Percentiles rank a stretch among this genome's conserved stretches.
Evolutionary conservation across 2,888 invertebrate species (phyloP).

Genomic region (Orchesella flavescens): DNA sequence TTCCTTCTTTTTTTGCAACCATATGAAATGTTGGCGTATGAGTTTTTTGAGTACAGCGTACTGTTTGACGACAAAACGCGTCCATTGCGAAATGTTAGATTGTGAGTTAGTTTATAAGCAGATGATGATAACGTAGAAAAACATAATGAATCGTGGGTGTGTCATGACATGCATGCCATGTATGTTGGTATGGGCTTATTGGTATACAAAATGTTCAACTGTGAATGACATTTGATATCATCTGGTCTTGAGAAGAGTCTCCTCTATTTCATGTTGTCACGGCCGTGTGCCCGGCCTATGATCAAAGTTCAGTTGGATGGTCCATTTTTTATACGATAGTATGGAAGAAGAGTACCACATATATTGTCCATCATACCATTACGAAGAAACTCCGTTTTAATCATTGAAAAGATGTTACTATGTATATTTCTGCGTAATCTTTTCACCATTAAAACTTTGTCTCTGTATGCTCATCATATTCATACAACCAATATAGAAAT

Average conservation of each 20-base stretch:
- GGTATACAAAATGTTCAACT: conserved; percentile 23
- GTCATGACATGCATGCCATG: conserved; percentile 37
- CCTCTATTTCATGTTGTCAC: conserved; percentile 52
- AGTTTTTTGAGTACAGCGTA: not conserved
- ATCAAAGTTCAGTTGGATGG: conserved; percentile 59
- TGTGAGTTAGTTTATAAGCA: not conserved
- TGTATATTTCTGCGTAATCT: no score
- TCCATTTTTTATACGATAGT: conserved; percentile 31
- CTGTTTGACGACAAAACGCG: conserved; percentile 40
- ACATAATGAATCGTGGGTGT: conserved; percentile 45
- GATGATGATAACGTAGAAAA: not conserved
- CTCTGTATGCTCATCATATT: no score
- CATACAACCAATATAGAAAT: no score
- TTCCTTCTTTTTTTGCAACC: not conserved
- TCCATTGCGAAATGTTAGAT: conserved; percentile 43
- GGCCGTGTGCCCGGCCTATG: conserved; percentile 58
- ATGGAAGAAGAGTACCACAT: conserved; percentile 1
- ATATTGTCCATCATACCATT: not conserved
- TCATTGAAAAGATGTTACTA: no score
- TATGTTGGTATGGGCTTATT: not conserved
- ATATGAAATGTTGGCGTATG: not conserved
- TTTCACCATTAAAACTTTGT: no score
- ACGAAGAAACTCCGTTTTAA: not conserved
- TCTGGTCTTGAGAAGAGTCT: conserved; percentile 58
- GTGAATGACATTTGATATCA: conserved; percentile 57